Evolutionary conservation across 2,888 invertebrate species (phyloP).

Genomic region (Euzetes globulus): DNA sequence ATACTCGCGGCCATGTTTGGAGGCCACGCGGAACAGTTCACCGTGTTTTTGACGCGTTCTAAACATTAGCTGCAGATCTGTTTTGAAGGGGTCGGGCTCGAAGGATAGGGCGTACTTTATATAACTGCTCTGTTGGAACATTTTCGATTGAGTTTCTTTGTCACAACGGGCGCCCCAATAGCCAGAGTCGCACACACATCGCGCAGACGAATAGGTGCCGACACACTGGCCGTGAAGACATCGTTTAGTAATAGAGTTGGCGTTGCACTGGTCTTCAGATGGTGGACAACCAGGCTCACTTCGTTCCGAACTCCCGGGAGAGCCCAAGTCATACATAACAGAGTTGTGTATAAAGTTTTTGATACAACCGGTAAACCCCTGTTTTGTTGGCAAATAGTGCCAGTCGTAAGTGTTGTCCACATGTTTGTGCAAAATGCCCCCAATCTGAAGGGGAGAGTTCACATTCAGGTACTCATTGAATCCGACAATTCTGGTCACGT

Average conservation of each 20-base stretch:
- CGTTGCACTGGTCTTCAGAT: conserved; percentile 81
- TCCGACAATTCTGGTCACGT: conserved; percentile 78
- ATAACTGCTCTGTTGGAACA: conserved; percentile 86
- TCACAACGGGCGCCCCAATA: conserved; percentile 66
- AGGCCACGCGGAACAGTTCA: conserved; percentile 84
- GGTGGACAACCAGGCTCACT: conserved; percentile 85
- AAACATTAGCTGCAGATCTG: conserved; percentile 85
- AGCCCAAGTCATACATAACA: conserved; percentile 85
- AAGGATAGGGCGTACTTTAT: conserved; percentile 94
- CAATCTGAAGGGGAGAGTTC: conserved; percentile 88
- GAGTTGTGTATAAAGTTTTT: conserved; percentile 92
- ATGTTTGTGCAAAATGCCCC: conserved; percentile 66
- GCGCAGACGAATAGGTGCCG: conserved; percentile 69
- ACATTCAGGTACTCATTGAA: conserved; percentile 94
- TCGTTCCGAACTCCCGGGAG: conserved; percentile 73
- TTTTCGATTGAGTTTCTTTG: conserved; percentile 58
- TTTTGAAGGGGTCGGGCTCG: conserved; percentile 83
- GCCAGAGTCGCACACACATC: conserved; percentile 90
- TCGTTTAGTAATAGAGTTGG: conserved; percentile 59
- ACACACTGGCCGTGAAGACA: conserved; percentile 93
- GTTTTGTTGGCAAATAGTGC: conserved; percentile 46
- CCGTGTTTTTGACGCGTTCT: conserved; percentile 87
- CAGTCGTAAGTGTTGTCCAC: conserved; percentile 40
- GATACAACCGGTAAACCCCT: conserved; percentile 92
- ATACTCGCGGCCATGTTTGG: conserved; percentile 87